A percentile compares a stretch with the other conserved stretches of the same genome.
Conservation (phyloP, 2,113 vertebrate genomes). For the Emberiza fucata region DNA sequence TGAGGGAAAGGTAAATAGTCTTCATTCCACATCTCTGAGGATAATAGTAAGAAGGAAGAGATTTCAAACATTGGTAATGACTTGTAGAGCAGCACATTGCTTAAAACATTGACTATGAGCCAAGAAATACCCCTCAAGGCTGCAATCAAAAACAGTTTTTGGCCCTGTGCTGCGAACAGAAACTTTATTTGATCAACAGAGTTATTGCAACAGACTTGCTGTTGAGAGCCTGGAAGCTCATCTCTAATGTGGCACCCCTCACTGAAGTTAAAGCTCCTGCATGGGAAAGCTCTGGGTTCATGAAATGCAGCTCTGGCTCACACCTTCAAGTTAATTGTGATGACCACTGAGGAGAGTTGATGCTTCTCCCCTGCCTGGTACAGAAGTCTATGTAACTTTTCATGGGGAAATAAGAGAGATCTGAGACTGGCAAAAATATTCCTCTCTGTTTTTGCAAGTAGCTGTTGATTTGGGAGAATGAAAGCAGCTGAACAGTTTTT, state of each 20-base stretch:
- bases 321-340: neutral
- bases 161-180: conserved; percentile 25
- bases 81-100: conserved; percentile 22
- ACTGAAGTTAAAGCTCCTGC: neutral
- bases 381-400: neutral
- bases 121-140: conserved; percentile 62
- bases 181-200: conserved; percentile 37
- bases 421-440: neutral
- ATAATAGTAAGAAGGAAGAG: conserved; percentile 37
- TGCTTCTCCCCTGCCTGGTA: neutral
- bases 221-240: neutral
- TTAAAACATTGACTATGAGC: neutral
- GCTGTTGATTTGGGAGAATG: neutral
- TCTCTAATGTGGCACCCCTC: neutral
- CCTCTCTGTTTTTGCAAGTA: neutral
- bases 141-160: conserved; percentile 42
- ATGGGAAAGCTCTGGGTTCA: neutral
- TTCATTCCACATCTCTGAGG: conserved; percentile 13
- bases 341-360: fast-evolving
- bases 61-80: conserved; percentile 38
- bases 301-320: neutral
- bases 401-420: neutral
- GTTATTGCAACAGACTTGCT: conserved; percentile 44
- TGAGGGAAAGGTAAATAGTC: conserved; percentile 46
- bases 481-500: neutral